Percentiles rank a stretch among this genome's conserved stretches.
phyloP scores from a whole-genome alignment of 2,888 invertebrate genomes.

The Nephrotoma appendiculata region DNA sequence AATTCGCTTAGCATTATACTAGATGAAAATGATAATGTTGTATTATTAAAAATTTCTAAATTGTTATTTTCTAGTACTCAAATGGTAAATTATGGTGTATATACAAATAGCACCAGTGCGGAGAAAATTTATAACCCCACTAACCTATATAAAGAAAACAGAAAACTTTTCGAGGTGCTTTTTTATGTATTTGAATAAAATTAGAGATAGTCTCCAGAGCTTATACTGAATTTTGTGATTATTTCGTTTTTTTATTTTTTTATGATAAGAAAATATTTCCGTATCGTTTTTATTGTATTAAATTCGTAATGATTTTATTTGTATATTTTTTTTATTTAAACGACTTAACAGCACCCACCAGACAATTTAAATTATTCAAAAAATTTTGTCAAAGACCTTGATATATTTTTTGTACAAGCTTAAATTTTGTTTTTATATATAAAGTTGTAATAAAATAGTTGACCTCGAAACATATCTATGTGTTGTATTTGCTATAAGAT shows the following conservation, averaged over 20 bases:
- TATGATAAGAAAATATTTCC: not conserved
- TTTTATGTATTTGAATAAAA: not conserved
- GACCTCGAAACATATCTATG: not conserved
- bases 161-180: not conserved
- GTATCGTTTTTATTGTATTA: not conserved
- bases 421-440: not conserved
- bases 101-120: not conserved
- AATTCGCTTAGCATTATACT: not conserved
- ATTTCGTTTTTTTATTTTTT: not conserved
- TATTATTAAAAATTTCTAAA: not conserved
- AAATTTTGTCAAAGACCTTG: not conserved
- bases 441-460: not conserved
- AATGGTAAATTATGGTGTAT: too few relatives aligned
- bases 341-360: not conserved
- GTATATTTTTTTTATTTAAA: not conserved
- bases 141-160: not conserved
- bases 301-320: not conserved
- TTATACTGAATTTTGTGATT: not conserved
- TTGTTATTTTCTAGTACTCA: not conserved
- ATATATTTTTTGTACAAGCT: not conserved
- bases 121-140: not conserved
- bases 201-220: not conserved
- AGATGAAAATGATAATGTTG: not conserved
- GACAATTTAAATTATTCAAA: not conserved
- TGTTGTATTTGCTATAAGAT: not conserved